Evolutionary conservation across 2,113 vertebrate genomes (phyloP).

Genomic region (Apodemus sylvaticus): DNA sequence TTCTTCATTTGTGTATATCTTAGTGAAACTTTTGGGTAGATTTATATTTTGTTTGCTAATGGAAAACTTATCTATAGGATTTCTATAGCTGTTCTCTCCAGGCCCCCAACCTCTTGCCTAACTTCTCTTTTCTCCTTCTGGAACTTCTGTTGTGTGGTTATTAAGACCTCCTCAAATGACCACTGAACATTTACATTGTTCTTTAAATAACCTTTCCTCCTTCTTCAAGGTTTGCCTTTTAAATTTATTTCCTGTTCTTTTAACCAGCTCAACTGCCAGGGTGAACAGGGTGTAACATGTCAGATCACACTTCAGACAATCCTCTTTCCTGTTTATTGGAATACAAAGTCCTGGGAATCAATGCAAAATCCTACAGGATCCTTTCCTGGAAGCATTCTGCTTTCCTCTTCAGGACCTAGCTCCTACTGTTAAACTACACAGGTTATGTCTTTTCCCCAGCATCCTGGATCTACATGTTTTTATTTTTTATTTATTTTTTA

Average conservation of each 20-base stretch:
- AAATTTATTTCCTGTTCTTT: conserved; percentile 29
- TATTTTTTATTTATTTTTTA: no score
- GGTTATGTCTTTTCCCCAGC: not conserved
- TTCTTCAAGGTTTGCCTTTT: not conserved
- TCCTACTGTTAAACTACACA: not conserved
- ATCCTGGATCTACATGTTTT: no score
- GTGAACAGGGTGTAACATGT: not conserved
- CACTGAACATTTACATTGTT: not conserved
- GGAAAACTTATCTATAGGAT: not conserved
- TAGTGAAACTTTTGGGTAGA: not conserved
- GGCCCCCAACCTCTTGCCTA: rapidly evolving
- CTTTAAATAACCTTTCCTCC: conserved; percentile 26
- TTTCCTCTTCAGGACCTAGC: not conserved
- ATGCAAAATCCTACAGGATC: not conserved
- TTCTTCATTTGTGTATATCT: not conserved
- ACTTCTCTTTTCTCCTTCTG: not conserved
- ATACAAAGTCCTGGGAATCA: not conserved
- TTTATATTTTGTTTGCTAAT: not conserved
- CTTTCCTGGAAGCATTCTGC: not conserved
- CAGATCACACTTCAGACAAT: not conserved
- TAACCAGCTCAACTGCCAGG: not conserved
- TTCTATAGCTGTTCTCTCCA: not conserved
- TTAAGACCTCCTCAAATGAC: not conserved
- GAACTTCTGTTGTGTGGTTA: not conserved
- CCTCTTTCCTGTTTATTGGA: not conserved